Base-by-base conservation (phyloP, 2,888 invertebrate species). In the Pammene aurita region DNA sequence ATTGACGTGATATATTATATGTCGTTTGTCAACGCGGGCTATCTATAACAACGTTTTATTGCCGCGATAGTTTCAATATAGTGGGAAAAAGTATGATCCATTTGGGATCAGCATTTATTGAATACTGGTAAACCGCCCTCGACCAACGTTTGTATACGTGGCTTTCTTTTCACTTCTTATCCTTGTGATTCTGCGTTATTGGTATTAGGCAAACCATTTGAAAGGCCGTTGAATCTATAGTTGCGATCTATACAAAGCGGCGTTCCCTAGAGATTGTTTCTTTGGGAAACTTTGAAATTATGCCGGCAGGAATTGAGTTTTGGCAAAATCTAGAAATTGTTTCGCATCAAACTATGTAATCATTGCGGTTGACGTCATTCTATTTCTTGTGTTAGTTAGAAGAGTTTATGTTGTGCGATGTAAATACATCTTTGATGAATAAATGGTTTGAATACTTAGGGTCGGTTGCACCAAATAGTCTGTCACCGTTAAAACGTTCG, bases 1-100 rank as follows among this genome's bases (percentile, higher is more conserved):
- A 86, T 82, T 78, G 84, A 82, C 83, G 77, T 87, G 83, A 88
- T 80, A 83, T 86, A 88, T 87, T 82, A 77, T 80, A 75, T 56
- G 66, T 78, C 83, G 81, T 85, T 84, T 80, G 80, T 86, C 77
- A 71, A 72, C 77, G 81, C 76, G 78, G 73, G 72, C 80, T 80
- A 76, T 80, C 83, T 80, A 79, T 82, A 78, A 78, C 77, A 75
- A 74, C 77, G 78, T 83, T 87, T 86, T 86, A 85, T 86, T 85
- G 86, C 80, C 79, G 83, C 73, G 77, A 82, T 82, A 84, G 69
- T 69, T 84, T 80, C 81, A 80, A 76, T 78, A 73, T 78, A 82
- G 78, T 78, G 75, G 78, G 78, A 76, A 83, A 83, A 85, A 83
- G 78, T 82, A 81, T 80, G 81, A 82, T 83, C 80, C 80, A 72